Conservation (phyloP, 1,140 invertebrate species). For the Drosophila paulistorum region DNA sequence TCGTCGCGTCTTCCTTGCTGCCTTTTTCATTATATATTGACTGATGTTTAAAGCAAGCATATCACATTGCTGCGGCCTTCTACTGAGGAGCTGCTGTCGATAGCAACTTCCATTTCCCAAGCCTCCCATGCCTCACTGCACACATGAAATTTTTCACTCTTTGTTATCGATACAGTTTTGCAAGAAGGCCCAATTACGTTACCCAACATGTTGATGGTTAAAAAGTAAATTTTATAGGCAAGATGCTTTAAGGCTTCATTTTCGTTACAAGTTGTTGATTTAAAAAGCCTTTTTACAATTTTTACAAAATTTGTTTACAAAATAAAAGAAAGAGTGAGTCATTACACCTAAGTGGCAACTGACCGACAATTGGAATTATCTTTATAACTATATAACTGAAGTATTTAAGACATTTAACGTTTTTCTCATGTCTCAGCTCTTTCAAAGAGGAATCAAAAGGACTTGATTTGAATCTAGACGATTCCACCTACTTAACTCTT, state of each 20-base stretch:
- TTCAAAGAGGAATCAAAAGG: too few relatives aligned
- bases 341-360: too few relatives aligned
- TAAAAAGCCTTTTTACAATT: not conserved
- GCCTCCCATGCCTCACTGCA: conserved; percentile 31
- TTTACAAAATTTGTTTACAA: not conserved
- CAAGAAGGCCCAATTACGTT: conserved; percentile 41
- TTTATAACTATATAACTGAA: too few relatives aligned
- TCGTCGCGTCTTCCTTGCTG: conserved; percentile 17
- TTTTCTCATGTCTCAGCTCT: too few relatives aligned
- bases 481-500: too few relatives aligned
- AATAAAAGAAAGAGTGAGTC: too few relatives aligned
- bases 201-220: not conserved
- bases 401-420: too few relatives aligned
- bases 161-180: conserved; percentile 52
- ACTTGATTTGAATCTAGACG: too few relatives aligned
- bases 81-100: too few relatives aligned
- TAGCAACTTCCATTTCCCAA: not conserved
- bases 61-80: conserved; percentile 45
- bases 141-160: conserved; percentile 52
- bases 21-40: conserved; percentile 11
- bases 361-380: too few relatives aligned
- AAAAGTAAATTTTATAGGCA: not conserved
- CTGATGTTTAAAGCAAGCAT: conserved; percentile 34
- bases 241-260: conserved; percentile 1
- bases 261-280: not conserved